Evolutionary conservation across 2,888 invertebrate genomes (phyloP), one percentile per base, ranked within the genome.

Genomic region (Leuctra nigra): DNA sequence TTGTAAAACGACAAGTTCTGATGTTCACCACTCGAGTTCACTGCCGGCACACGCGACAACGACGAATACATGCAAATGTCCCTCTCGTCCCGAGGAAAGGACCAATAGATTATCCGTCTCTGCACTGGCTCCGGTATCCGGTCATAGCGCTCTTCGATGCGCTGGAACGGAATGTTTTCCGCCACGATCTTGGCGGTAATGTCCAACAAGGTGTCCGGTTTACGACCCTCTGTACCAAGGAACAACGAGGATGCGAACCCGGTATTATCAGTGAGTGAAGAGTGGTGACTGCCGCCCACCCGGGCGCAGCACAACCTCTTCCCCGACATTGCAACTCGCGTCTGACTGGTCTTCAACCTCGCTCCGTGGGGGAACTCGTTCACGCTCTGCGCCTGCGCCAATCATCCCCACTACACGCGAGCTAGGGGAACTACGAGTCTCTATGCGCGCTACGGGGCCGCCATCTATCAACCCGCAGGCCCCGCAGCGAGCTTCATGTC

Each of bases 21-120:
- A 44, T 57, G 57, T 75, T 89, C 88, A 69, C 79, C 79, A 66
- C 68, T 66, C 62, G 72, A 53, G 65, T 69, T 72, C 66, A 73
- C 73, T 58, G 75, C 72, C 62, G 75, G 72, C 70, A 77, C 76
- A 66, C 74, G 76, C 67, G 81, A 77, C 74, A 88, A 79, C 65
- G 88, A 88, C 66, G 88, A 89, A 76, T 91, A 91, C 88, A 91
- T 90, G 75, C 87, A 87, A 72, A 91, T 90, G 76, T 90, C 90
- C 69, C 86, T 79, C 74, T 91, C 91, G 71, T 90, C 86, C 68
- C 90, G 77, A 64, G 91, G 91, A 76, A 91, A 91, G 63, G 90
- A 89, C 88, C 90, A 91, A 77, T 82, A 91, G 69, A 91, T 88
- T 72, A 91, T 87, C 69, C 89, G 80, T 65, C 87, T 80, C 74